Base-by-base conservation (phyloP, 2,113 vertebrate species). In the Ancistrus triradiatus region DNA sequence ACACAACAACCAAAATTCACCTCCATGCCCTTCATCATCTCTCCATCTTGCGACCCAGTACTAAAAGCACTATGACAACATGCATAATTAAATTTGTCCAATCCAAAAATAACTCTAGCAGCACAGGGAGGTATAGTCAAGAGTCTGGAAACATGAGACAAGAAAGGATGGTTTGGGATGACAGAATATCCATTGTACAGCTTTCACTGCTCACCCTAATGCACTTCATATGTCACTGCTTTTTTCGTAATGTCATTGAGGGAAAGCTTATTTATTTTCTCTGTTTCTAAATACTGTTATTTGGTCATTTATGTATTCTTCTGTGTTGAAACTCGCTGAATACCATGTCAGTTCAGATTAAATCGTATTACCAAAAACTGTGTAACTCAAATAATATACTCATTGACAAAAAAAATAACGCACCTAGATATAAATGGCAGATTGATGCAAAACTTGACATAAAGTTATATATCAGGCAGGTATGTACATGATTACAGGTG, bases 41-140 rank as follows among this genome's bases (percentile, higher is more conserved):
- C 21, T 64, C 78, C 52, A 70, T 70, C 67, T 66, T 38, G 28
- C 60, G 61, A 63, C 43, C 46, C 37, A 37, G 27, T 50, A 52
- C 51, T 76, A 69, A 73, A 76, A 70, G 70, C 63, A 56, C 58
- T 63, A 68, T 55, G 61, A 72, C 66, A 70, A 63, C 63, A 73
- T 73, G 69, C 63, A 76, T 73, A 76, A 76, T 76, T 70, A 64
- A 76, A 70, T 70, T 42, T 38, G 63, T 43, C 43, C 42, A 35
- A 51, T 66, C 69, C 70, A 71, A 70, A 74, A 69, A 77, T 74
- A 77, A 69, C 66, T 14, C 25, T 49, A 48, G 18, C 18, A 57
- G 43, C 40, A 63, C 63, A 24, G 43, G 28, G 42, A 40, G 33
- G 27, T 10, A 9, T 22, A 59, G 42, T 15, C 42, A 62, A 37